Evolutionary conservation across 2,797 vertebrate genomes (phyloP).

Genomic region (Spondyliosoma cantharus): DNA sequence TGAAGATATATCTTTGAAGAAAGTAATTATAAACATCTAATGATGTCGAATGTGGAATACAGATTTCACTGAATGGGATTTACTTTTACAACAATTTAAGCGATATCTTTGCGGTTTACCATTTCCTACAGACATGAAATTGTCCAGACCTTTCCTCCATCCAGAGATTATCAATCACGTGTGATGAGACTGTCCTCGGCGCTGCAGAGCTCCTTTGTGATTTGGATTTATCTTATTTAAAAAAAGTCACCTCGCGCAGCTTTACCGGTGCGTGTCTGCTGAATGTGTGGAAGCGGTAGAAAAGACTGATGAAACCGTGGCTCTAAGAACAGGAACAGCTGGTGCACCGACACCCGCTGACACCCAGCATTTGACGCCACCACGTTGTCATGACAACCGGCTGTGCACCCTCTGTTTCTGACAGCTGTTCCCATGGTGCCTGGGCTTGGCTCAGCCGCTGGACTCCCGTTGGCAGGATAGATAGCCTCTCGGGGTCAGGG

Average conservation of each 20-base stretch:
- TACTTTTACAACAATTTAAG: neutral
- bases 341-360: constrained; percentile 70
- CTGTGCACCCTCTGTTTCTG: constrained; percentile 73
- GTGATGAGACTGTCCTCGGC: neutral
- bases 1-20: neutral
- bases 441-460: constrained; percentile 54
- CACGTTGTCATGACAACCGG: constrained; percentile 78
- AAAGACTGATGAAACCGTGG: constrained; percentile 44
- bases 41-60: neutral
- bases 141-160: neutral
- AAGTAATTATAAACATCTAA: too few relatives aligned
- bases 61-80: neutral
- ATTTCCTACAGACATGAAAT: neutral
- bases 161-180: neutral
- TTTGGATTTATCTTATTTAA: constrained; percentile 26
- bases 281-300: constrained; percentile 44
- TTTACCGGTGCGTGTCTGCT: constrained; percentile 25
- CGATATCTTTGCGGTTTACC: neutral
- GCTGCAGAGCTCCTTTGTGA: constrained; percentile 18
- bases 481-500: constrained; percentile 60
- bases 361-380: constrained; percentile 66
- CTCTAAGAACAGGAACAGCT: constrained; percentile 72
- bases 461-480: constrained; percentile 60
- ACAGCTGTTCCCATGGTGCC: constrained; percentile 82
- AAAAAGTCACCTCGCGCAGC: constrained; percentile 1